phyloP scores from a whole-genome alignment of 1,140 invertebrate genomes.

The Drosophila gunungcola region DNA sequence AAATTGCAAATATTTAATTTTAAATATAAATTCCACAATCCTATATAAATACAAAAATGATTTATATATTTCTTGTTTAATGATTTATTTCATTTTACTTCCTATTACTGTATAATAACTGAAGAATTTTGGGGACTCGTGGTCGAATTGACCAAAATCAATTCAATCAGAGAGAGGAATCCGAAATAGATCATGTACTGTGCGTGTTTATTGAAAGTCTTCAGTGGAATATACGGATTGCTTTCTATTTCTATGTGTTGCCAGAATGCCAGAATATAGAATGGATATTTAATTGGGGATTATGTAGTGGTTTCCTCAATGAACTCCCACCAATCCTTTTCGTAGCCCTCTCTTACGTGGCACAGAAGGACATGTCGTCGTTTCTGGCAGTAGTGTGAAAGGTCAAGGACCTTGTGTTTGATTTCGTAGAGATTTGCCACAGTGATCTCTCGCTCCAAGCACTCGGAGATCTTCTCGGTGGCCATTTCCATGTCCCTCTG shows the following conservation, averaged over 20 bases:
- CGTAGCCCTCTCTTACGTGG: slow-evolving; percentile 99
- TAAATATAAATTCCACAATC: background rate
- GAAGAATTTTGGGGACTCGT: slow-evolving; percentile 49
- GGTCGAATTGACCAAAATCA: slow-evolving; percentile 5
- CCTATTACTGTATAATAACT: slow-evolving; percentile 38
- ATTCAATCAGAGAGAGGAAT: slow-evolving; percentile 28
- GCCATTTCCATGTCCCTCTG: slow-evolving; percentile 98
- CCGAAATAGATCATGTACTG: slow-evolving; percentile 20
- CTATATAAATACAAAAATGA: too few relatives aligned
- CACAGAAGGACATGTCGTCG: slow-evolving; percentile 96
- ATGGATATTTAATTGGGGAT: background rate
- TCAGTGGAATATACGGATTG: slow-evolving; percentile 42
- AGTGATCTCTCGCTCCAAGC: slow-evolving; percentile 98
- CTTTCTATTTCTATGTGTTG: background rate
- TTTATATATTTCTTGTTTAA: too few relatives aligned
- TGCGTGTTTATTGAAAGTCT: slow-evolving; percentile 44
- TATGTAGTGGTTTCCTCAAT: slow-evolving; percentile 85
- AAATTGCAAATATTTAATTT: too few relatives aligned
- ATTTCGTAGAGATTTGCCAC: slow-evolving; percentile 98
- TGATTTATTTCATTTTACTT: background rate
- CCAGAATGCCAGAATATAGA: too few relatives aligned
- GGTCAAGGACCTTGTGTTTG: slow-evolving; percentile 99
- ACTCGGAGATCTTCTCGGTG: slow-evolving; percentile 98
- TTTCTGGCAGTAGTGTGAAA: slow-evolving; percentile 97
- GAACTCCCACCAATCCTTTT: slow-evolving; percentile 99